These are phyloP conservation scores for Cyrtodaria siliqua DNA, from an alignment of 2,888 invertebrate species.

Conservation along the genomic window DNA sequence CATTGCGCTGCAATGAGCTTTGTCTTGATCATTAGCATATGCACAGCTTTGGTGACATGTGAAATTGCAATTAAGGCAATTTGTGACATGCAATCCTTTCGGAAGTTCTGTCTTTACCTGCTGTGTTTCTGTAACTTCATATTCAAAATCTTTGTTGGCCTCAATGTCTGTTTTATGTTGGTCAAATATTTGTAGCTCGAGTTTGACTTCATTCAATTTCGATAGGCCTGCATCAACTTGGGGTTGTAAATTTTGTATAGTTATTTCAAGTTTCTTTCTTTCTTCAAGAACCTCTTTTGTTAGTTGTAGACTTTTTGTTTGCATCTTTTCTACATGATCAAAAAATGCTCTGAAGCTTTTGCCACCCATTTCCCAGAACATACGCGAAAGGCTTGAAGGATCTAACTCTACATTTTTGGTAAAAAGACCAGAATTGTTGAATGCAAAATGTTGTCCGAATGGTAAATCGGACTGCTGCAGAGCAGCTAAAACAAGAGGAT, in stretches of 20 bases:
- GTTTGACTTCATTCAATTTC: background rate
- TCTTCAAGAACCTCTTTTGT: background rate
- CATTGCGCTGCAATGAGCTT: slow-evolving; percentile 29
- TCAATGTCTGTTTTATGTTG: background rate
- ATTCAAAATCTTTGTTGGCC: slow-evolving; percentile 25
- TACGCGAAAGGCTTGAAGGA: too few relatives aligned
- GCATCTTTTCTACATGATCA: background rate
- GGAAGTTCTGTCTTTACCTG: slow-evolving; percentile 4
- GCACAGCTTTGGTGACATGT: slow-evolving; percentile 36
- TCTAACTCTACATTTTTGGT: background rate
- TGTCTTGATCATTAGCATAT: slow-evolving; percentile 12
- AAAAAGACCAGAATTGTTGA: background rate
- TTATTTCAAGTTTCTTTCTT: background rate
- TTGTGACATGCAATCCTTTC: slow-evolving; percentile 25
- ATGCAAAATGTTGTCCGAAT: background rate
- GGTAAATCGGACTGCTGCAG: background rate
- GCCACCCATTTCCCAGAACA: background rate
- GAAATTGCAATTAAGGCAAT: slow-evolving; percentile 23
- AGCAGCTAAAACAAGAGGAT: background rate
- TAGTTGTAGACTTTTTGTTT: background rate
- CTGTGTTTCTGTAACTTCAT: slow-evolving; percentile 19
- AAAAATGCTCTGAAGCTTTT: background rate
- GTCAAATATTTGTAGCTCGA: background rate
- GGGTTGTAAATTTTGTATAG: background rate
- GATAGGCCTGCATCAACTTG: background rate